A percentile compares a stretch with the other conserved stretches of the same genome.
Evolutionary conservation across 2,797 vertebrate genomes (phyloP).

Genomic region (Iguana delicatissima): DNA sequence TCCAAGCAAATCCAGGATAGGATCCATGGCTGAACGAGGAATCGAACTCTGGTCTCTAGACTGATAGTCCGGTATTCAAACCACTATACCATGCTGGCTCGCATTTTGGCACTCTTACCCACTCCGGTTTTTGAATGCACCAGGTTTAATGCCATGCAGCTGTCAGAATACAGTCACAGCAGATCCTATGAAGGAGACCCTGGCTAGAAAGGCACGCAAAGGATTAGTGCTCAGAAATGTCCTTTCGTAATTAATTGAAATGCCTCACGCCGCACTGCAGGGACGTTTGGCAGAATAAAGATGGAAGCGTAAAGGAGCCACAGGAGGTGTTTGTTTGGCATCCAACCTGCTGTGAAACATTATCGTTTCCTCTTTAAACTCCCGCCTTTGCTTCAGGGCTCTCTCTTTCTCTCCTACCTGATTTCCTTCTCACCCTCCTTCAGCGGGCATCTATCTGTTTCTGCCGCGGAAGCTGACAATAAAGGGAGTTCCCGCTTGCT

Average conservation of each 20-base stretch:
- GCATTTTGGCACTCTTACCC: background rate
- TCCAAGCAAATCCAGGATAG: too few relatives aligned
- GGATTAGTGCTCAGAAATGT: background rate
- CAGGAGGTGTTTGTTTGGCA: background rate
- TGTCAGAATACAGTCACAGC: background rate
- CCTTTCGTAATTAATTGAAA: background rate
- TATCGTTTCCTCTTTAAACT: constrained; percentile 1
- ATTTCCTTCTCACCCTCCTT: background rate
- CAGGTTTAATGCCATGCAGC: too few relatives aligned
- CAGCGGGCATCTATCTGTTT: background rate
- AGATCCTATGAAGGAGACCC: rapidly evolving
- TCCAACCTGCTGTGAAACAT: constrained; percentile 19
- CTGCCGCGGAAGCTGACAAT: background rate
- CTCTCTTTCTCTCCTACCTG: background rate
- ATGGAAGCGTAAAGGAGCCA: background rate
- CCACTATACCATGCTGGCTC: too few relatives aligned
- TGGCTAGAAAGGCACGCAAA: background rate
- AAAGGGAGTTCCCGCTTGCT: background rate
- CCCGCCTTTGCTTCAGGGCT: background rate
- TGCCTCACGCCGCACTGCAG: background rate
- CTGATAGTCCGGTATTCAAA: too few relatives aligned
- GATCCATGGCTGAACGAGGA: too few relatives aligned
- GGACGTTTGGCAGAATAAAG: background rate
- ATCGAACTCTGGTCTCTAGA: too few relatives aligned
- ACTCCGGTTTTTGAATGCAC: background rate